Base-by-base conservation (phyloP, 2,113 vertebrate species). In the Malaclemys terrapin region DNA sequence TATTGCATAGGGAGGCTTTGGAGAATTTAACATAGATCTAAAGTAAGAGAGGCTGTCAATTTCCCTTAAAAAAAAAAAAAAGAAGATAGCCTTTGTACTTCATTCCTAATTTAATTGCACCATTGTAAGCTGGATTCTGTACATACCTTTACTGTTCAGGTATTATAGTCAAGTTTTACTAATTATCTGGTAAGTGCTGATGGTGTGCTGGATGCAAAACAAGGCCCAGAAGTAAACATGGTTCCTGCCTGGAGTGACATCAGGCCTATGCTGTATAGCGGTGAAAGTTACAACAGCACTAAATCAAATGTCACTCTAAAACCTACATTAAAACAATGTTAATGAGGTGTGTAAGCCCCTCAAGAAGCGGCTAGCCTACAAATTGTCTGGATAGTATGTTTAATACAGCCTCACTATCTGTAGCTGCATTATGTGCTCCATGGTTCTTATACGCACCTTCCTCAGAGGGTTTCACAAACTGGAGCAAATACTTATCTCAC, bases 171-270 rank as follows among this genome's bases (percentile, higher is more conserved):
- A 93, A 62, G 65, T 72, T 38, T 20, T 72, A 72, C 10, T 19
- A 3, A n/a, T 20, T 20, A n/a, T 76, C 6, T 52, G 5, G 9
- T 76, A 83, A 92, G 10, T 3, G 0, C 0, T 11, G 8, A 4
- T 45, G 19, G 14, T 2, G 27, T 20, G 42, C 31, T 20, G 0
- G 0, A 82, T 22, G 56, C 65, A 84, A 84, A 29, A 52, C 0
- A 2, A 69, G 59, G 76, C 11, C 31, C 6, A 10, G 5, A 27
- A 16, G 29, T 86, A 83, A 80, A 16, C 1, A 49, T 24, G 8
- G 5, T 72, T 89, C 62, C 35, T n/a, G n/a, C 14, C 17, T 45
- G 45, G 54, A 94, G 10, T 62, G 80, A 20, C 17, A 50, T 10
- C 42, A 69, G 78, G 35, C 4, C 29, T 12, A 8, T 11, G 0